phyloP scores from a whole-genome alignment of 2,797 vertebrate species.

The Tragopan temminckii region DNA sequence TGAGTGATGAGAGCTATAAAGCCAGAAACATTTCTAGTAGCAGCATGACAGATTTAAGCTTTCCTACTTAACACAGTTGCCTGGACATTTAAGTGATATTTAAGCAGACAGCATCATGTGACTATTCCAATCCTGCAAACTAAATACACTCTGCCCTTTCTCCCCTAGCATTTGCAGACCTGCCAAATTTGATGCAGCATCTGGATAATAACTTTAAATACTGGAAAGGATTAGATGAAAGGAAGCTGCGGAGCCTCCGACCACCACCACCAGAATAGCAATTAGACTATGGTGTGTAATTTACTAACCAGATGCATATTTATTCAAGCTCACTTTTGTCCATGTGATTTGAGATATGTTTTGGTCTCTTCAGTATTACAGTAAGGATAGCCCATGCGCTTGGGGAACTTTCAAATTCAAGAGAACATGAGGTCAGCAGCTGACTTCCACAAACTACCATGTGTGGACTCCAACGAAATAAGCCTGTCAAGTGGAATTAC shows the following conservation, averaged over 20 bases:
- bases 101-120: slow-evolving; percentile 14
- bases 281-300: slow-evolving; percentile 24
- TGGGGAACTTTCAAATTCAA: slow-evolving; percentile 51
- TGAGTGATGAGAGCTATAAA: neutral
- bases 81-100: neutral
- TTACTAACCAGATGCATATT: slow-evolving; percentile 32
- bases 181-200: slow-evolving; percentile 96
- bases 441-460: slow-evolving; percentile 25
- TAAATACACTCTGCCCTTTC: slow-evolving; percentile 25
- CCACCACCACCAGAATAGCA: slow-evolving; percentile 91
- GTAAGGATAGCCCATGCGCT: slow-evolving; percentile 67
- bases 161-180: slow-evolving; percentile 91
- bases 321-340: slow-evolving; percentile 50
- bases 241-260: slow-evolving; percentile 90
- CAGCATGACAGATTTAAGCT: neutral
- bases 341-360: slow-evolving; percentile 70
- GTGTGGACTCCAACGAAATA: slow-evolving; percentile 33
- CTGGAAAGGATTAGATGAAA: slow-evolving; percentile 95
- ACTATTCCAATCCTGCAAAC: neutral
- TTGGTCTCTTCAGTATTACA: slow-evolving; percentile 80
- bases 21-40: neutral
- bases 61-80: slow-evolving; percentile 18
- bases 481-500: slow-evolving; percentile 72
- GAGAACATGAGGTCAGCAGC: slow-evolving; percentile 51
- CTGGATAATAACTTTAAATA: slow-evolving; percentile 98